Evolutionary conservation across 1,140 invertebrate species (phyloP), one percentile per base, ranked within the genome.

Genomic region (Cecropterus lyciades): DNA sequence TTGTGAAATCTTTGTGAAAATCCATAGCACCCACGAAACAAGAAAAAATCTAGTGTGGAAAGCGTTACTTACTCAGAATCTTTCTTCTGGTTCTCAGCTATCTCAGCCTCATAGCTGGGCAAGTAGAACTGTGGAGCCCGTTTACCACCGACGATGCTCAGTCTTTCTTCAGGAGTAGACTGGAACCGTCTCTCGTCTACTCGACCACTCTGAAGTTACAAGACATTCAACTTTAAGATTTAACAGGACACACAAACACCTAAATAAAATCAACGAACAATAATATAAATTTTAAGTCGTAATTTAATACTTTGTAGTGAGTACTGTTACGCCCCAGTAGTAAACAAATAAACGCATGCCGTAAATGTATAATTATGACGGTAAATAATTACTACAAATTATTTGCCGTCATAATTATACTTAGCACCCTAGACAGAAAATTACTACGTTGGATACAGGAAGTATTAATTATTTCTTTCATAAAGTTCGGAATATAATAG

Each of bases 41-140:
- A n/a, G n/a, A n/a, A n/a, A n/a, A n/a, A n/a, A n/a, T n/a, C n/a
- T n/a, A n/a, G n/a, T n/a, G n/a, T n/a, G n/a, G n/a, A n/a, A n/a
- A n/a, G n/a, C n/a, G 20, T 20, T 20, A 95, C 95, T 95, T 94
- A 98, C 97, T 98, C 98, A 16, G 98, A 98, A 89, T 99, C 98
- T 90, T 99, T 99, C 86, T 97, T 97, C 91, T 98, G 97, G 88
- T 98, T 98, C 91, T 99, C 98, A 0, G 97, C 97, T 79, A 98
- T 98, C 91, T 98, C 97, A 0, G 97, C 97, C 82, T 98, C 97
- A 84, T 98, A 98, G 73, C 96, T 96, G 3, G 96, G 96, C 94
- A 98, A 96, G 81, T 98, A 99, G 90, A 99, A 99, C 85, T 99
- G 98, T 0, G 98, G 98, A 0, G 97, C 97, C 13, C 98, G 93